Evolutionary conservation across 2,888 invertebrate genomes (phyloP).

Genomic region (Xestia c-nigrum): DNA sequence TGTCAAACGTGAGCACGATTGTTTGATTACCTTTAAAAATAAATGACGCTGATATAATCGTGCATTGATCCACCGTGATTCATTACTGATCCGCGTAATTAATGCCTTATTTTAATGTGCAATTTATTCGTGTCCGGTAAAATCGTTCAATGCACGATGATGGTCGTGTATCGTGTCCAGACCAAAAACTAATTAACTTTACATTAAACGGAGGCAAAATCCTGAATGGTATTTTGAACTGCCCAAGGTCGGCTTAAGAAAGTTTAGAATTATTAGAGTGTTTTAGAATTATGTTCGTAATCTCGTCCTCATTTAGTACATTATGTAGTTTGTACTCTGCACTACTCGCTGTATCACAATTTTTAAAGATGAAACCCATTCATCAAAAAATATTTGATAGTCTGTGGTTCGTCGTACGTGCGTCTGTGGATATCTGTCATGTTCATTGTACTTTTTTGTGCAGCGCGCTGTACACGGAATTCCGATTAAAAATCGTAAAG

Average conservation of each 20-base stretch:
- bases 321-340: too few relatives aligned
- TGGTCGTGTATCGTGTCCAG: neutral
- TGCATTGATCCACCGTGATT: constrained; percentile 31
- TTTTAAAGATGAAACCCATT: too few relatives aligned
- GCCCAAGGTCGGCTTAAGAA: neutral
- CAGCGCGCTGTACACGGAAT: too few relatives aligned
- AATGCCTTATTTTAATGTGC: constrained; percentile 28
- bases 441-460: too few relatives aligned
- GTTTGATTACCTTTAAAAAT: constrained; percentile 29
- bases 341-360: too few relatives aligned
- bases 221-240: neutral
- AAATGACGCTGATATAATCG: constrained; percentile 44
- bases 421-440: too few relatives aligned
- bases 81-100: constrained; percentile 38
- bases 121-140: constrained; percentile 23
- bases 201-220: neutral
- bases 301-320: too few relatives aligned
- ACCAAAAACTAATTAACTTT: neutral
- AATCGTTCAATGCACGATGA: neutral
- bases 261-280: neutral
- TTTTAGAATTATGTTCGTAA: too few relatives aligned
- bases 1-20: constrained; percentile 38
- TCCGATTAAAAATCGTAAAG: too few relatives aligned
- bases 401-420: too few relatives aligned
- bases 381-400: too few relatives aligned